Evolutionary conservation across 2,797 vertebrate genomes (phyloP).

Genomic region (Onychomys arenicola): DNA sequence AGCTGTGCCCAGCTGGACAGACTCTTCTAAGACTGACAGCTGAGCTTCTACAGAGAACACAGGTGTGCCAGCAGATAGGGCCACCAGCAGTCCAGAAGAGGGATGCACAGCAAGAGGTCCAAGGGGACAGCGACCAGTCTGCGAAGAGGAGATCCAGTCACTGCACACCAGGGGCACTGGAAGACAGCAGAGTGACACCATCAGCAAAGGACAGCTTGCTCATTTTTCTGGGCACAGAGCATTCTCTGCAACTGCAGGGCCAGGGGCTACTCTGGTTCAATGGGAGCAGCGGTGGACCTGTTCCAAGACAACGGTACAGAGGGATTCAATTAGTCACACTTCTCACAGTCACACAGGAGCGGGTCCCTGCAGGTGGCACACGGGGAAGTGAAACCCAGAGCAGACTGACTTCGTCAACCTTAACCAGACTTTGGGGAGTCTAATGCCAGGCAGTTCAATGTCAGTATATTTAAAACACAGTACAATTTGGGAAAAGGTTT

Average conservation of each 20-base stretch:
- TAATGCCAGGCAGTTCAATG: background rate
- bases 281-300: background rate
- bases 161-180: accelerated
- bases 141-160: background rate
- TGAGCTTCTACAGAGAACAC: background rate
- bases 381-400: background rate
- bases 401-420: background rate
- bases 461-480: background rate
- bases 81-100: background rate
- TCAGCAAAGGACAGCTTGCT: accelerated
- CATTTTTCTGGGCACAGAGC: background rate
- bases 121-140: accelerated
- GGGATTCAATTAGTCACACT: background rate
- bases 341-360: background rate
- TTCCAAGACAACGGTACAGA: background rate
- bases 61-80: background rate
- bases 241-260: background rate
- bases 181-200: accelerated
- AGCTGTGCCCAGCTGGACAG: background rate
- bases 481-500: background rate
- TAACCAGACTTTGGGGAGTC: background rate
- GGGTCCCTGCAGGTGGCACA: background rate
- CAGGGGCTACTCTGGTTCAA: accelerated
- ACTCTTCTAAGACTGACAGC: background rate
- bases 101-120: accelerated